Base-by-base conservation (phyloP, 2,888 invertebrate genomes). In the Deilephila elpenor region DNA sequence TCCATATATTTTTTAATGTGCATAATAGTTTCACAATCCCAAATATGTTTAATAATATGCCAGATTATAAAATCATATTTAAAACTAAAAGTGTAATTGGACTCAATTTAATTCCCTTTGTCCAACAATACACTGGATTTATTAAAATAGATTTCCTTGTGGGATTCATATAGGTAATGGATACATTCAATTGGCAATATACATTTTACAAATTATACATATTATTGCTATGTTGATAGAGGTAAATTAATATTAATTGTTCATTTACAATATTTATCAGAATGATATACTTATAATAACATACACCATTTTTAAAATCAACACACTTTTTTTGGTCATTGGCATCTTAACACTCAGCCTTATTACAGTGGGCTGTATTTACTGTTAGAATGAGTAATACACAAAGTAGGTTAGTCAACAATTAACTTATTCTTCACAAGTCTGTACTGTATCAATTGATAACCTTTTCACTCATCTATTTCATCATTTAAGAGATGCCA, bases 391-490 rank as follows among this genome's bases (percentile, higher is more conserved):
- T 74, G 74, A 77, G 74, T 71, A 75, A 71, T 37, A 73, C 8
- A 73, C 71, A 79, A 80, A 77, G 75, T 87, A 76, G 86, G 87
- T 82, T 83, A 85, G 80, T 79, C 72, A 80, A 73, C 82, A 86
- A 87, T 88, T 86, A 86, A 76, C 81, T 83, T 81, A 79, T 70
- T 53, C 71, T 73, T 67, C 70, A 59, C 74, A 75, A 75, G 75
- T 5, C 29, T 71, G n/a, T 32, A 56, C n/a, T 8, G 25, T 11
- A 25, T 4, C 70, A 32, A 25, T 32, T 71, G 56, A 71, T 71
- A 34, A 59, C 29, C 19, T 56, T 34, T 34, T 32, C 11, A 3
- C 7, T 20, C 34, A 14, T 20, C 11, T 34, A 37, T 64, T 5
- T 17, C 34, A 25, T 56, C 19, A 53, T 14, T 5, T 17, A 6